Evolutionary conservation across 1,140 invertebrate species (phyloP).

Genomic region (Aphis gossypii): DNA sequence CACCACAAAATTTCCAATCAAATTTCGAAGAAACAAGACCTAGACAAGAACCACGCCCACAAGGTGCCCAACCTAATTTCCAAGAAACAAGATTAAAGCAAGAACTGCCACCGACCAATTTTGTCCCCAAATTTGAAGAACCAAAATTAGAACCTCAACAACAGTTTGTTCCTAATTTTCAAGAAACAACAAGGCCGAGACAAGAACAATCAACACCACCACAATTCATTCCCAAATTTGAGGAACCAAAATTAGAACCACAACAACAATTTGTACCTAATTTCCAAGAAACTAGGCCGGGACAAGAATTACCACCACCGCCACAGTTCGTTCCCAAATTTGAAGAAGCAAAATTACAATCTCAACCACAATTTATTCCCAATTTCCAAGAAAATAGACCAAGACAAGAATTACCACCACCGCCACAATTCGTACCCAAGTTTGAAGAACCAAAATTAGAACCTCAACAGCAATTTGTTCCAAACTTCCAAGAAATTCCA

Average conservation of each 20-base stretch:
- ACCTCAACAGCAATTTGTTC: conserved; percentile 37
- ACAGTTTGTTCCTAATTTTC: conserved; percentile 25
- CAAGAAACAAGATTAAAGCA: conserved; percentile 30
- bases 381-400: conserved; percentile 33
- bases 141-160: conserved; percentile 48
- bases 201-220: background rate
- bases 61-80: background rate
- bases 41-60: background rate
- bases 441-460: conserved; percentile 43
- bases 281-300: conserved; percentile 30
- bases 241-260: too few relatives aligned
- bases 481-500: conserved; percentile 39
- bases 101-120: background rate
- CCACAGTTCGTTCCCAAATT: conserved; percentile 29
- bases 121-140: conserved; percentile 37
- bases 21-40: conserved; percentile 14
- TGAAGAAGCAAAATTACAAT: conserved; percentile 32
- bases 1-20: background rate
- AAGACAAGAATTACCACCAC: background rate
- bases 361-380: conserved; percentile 34
- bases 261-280: background rate
- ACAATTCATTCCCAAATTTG: too few relatives aligned
- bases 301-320: background rate
- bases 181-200: background rate
- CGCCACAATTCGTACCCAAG: conserved; percentile 15